phyloP scores from a whole-genome alignment of 2,888 invertebrate genomes.

The Abrostola tripartita region DNA sequence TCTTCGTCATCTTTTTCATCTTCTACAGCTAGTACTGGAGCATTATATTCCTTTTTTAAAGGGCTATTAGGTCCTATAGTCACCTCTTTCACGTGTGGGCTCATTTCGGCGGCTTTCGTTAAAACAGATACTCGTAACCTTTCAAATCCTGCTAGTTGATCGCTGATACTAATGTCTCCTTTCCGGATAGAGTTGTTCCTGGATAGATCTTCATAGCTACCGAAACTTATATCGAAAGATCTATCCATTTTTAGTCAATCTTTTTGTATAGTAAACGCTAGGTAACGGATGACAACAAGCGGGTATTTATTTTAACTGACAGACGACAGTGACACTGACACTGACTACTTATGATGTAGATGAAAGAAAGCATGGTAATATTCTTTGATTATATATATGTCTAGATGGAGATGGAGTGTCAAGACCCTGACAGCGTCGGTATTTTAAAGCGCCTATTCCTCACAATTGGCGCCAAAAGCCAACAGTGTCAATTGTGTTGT shows the following conservation, averaged over 20 bases:
- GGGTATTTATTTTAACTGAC: not conserved
- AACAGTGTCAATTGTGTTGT: no score
- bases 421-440: no score
- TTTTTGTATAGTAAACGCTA: not conserved
- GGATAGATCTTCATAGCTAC: constrained; percentile 59
- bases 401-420: no score
- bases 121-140: constrained; percentile 89
- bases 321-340: not conserved
- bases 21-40: constrained; percentile 22
- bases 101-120: constrained; percentile 87
- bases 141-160: constrained; percentile 78
- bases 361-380: not conserved
- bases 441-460: no score
- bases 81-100: constrained; percentile 82
- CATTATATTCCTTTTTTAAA: constrained; percentile 54
- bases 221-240: constrained; percentile 55
- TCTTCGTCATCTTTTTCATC: constrained; percentile 65
- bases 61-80: constrained; percentile 76
- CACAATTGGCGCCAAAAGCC: no score
- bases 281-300: constrained; percentile 1
- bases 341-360: not conserved
- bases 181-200: constrained; percentile 60
- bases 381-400: not conserved
- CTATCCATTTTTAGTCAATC: constrained; percentile 60
- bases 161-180: constrained; percentile 71